These are phyloP conservation scores for Ptilonorhynchus violaceus DNA, from an alignment of 2,113 vertebrate genomes.

Conservation along the genomic window DNA sequence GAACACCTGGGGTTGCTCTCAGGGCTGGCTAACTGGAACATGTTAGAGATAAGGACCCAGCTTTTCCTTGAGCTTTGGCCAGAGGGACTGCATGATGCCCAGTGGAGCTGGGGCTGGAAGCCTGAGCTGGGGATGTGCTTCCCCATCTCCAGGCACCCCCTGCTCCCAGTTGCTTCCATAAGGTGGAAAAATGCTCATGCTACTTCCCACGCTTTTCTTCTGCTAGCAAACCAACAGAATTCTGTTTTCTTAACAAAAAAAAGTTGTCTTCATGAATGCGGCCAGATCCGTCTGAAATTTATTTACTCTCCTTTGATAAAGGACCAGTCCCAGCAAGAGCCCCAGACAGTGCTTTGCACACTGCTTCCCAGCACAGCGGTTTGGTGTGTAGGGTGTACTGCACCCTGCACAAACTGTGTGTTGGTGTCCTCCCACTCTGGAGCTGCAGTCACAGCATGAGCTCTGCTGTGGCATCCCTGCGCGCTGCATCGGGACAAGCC, in stretches of 20 bases:
- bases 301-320: background rate
- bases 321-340: background rate
- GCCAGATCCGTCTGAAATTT: background rate
- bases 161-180: background rate
- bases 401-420: background rate
- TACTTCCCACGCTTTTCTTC: background rate
- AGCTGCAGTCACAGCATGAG: background rate
- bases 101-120: background rate
- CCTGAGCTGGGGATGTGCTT: background rate
- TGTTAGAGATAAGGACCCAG: background rate
- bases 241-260: background rate
- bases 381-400: background rate
- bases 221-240: background rate
- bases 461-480: background rate
- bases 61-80: background rate
- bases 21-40: background rate
- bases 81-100: background rate
- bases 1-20: constrained; percentile 59
- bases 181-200: background rate
- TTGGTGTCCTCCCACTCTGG: background rate
- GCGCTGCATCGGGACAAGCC: rapidly evolving
- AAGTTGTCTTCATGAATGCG: background rate
- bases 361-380: background rate
- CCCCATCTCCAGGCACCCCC: background rate
- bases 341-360: background rate